Evolutionary conservation across 2,797 vertebrate species (phyloP), one percentile per base, ranked within the genome.

Genomic region (Darevskia mixta): DNA sequence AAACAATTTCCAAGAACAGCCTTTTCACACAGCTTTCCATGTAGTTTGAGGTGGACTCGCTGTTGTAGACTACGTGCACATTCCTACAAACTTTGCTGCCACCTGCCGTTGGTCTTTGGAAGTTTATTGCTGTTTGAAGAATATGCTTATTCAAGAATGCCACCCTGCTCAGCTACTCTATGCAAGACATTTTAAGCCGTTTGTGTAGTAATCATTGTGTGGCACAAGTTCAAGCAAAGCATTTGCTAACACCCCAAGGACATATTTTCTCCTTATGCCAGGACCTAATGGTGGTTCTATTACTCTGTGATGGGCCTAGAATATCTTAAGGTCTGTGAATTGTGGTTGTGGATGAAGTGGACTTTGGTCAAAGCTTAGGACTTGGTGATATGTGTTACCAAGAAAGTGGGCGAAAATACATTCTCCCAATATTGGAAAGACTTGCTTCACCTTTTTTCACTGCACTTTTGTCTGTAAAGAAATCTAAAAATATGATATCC

Each of bases 61-160:
- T 20, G n/a, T 73, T 8, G 1, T 79, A 75, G 73, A 66, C 0
- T 2, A 43, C 0, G 29, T 0, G 29, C 2, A 11, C 20, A 2
- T 86, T 91, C 76, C 82, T 84, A 73, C 92, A 90, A 77, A 55
- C 91, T 97, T 79, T 98, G 97, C 98, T 98, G 98, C 98, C 98
- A 96, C 93, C 98, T 98, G 93, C 92, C 86, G 97, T 93, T 95
- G 32, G 89, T 17, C 93, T 90, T 85, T 91, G 82, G 49, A 83
- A 84, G 23, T 0, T 1, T 91, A 90, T 87, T 94, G 85, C 80
- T 87, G 8, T 0, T 91, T 79, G 64, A n/a, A 85, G 66, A 11
- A 0, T 0, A 43, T 78, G 67, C 13, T 43, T 45, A 11, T n/a
- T 64, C 27, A 23, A 45, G 27, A 67, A 29, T n/a, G 27, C 25